These are phyloP conservation scores for Synodontis membranacea DNA, from an alignment of 2,113 vertebrate species.

Conservation along the genomic window DNA sequence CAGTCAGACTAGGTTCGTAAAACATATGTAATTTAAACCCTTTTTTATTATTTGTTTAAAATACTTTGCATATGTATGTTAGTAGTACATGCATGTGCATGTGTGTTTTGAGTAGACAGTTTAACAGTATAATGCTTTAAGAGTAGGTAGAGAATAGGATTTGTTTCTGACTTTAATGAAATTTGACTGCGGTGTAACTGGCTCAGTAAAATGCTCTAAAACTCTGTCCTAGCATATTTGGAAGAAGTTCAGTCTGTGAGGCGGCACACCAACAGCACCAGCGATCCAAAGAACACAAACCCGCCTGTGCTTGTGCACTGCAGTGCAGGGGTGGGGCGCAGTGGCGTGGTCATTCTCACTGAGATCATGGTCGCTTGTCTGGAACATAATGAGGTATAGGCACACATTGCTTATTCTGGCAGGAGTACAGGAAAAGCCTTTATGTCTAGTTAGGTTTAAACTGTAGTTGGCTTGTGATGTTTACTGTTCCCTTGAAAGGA, in stretches of 20 bases:
- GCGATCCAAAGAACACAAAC: conserved; percentile 79
- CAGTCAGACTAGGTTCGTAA: background rate
- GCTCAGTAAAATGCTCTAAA: conserved; percentile 18
- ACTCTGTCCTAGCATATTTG: conserved; percentile 80
- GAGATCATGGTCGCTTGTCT: conserved; percentile 96
- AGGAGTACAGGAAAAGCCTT: conserved; percentile 1
- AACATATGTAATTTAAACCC: background rate
- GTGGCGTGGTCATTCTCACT: conserved; percentile 89
- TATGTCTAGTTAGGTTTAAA: conserved; percentile 6
- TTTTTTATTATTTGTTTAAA: background rate
- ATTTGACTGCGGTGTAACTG: background rate
- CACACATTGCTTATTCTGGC: conserved; percentile 35
- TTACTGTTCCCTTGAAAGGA: background rate
- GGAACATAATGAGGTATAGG: conserved; percentile 93
- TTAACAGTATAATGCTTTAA: background rate
- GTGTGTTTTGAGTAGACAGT: background rate
- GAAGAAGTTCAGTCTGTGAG: conserved; percentile 97
- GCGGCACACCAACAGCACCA: conserved; percentile 91
- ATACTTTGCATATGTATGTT: background rate
- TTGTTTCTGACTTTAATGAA: background rate
- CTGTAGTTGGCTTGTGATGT: background rate
- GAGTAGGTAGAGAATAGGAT: background rate
- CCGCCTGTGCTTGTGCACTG: conserved; percentile 92
- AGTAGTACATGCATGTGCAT: background rate
- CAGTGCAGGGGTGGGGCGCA: conserved; percentile 91